Conservation (phyloP, 2,797 vertebrate genomes). For the Enteromius afrohamiltoni region DNA sequence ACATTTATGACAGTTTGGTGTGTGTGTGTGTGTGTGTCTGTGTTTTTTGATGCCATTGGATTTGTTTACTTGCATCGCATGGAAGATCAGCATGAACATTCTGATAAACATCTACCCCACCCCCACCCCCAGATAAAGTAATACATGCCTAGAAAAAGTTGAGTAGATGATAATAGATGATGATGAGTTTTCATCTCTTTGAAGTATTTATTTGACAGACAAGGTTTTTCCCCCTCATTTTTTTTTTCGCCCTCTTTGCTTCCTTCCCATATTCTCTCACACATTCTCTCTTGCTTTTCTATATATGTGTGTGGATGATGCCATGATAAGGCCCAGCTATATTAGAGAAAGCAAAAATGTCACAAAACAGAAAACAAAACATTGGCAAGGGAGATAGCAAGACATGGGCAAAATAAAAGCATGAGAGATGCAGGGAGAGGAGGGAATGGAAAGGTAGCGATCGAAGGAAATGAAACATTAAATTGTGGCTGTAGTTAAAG, state of each 20-base stretch:
- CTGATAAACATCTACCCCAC: background rate
- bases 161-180: background rate
- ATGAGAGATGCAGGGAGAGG: background rate
- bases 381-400: conserved; percentile 10
- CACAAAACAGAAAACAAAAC: conserved; percentile 33
- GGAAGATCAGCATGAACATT: background rate
- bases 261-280: background rate
- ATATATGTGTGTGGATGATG: conserved; percentile 15
- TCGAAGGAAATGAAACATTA: conserved; percentile 43
- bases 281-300: background rate
- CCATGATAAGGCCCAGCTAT: conserved; percentile 25
- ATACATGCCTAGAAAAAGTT: background rate
- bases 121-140: background rate
- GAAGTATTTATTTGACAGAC: background rate
- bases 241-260: background rate
- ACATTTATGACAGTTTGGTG: background rate
- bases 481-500: conserved; percentile 31
- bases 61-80: background rate
- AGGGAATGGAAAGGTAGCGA: conserved; percentile 6
- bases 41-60: background rate
- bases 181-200: background rate
- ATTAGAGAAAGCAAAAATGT: conserved; percentile 28
- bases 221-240: background rate
- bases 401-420: background rate
- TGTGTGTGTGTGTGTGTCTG: background rate